Evolutionary conservation across 1,140 invertebrate species (phyloP).

Genomic region (Drosophila gunungcola): DNA sequence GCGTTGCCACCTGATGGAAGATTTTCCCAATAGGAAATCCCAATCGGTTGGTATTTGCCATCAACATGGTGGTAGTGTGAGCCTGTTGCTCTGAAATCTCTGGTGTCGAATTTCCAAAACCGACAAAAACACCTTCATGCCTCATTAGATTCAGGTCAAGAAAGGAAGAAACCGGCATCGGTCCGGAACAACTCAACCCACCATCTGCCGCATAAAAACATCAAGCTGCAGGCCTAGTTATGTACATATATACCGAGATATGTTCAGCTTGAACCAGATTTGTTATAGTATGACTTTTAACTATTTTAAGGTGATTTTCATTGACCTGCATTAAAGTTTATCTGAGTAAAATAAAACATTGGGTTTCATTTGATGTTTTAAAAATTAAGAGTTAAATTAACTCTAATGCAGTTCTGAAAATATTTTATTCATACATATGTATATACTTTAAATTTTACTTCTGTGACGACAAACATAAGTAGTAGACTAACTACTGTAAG

Average conservation of each 20-base stretch:
- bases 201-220: conserved; percentile 9
- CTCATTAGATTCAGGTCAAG: conserved; percentile 60
- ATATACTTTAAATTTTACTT: too few relatives aligned
- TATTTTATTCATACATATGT: too few relatives aligned
- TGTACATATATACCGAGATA: too few relatives aligned
- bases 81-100: conserved; percentile 49
- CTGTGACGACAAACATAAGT: too few relatives aligned
- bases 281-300: too few relatives aligned
- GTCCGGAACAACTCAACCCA: background rate
- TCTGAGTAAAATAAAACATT: too few relatives aligned
- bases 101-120: conserved; percentile 52
- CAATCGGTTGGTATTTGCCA: conserved; percentile 7
- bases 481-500: background rate
- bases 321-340: too few relatives aligned
- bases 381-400: too few relatives aligned
- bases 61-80: conserved; percentile 13
- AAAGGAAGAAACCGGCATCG: background rate
- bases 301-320: too few relatives aligned
- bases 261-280: too few relatives aligned
- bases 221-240: background rate
- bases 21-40: conserved; percentile 53
- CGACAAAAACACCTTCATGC: conserved; percentile 45
- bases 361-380: too few relatives aligned
- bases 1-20: conserved; percentile 66
- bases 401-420: too few relatives aligned